These are phyloP conservation scores for Eristalis tenax DNA, from an alignment of 2,888 invertebrate genomes.

Conservation along the genomic window DNA sequence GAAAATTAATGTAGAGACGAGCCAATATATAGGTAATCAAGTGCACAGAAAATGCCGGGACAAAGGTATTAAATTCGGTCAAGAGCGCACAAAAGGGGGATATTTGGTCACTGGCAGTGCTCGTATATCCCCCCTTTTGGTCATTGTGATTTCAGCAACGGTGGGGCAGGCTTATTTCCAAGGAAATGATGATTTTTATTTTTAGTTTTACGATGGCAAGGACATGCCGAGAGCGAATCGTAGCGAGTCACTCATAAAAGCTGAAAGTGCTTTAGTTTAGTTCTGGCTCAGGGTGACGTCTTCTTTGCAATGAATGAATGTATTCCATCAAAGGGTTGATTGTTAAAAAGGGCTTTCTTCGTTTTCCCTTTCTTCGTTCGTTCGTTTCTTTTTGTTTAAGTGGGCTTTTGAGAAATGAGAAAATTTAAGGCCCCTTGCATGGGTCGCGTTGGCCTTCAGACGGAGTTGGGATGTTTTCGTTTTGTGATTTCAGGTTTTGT, in stretches of 20 bases:
- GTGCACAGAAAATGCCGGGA: not conserved
- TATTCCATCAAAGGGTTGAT: not conserved
- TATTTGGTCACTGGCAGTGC: not conserved
- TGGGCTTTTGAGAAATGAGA: not conserved
- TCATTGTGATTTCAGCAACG: not conserved
- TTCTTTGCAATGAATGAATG: not conserved
- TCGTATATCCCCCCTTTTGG: not conserved
- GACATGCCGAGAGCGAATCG: not conserved
- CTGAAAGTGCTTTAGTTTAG: not conserved
- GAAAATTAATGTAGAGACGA: not conserved
- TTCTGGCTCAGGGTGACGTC: not conserved
- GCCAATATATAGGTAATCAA: slow-evolving; percentile 5
- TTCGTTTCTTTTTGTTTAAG: not conserved
- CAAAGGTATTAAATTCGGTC: slow-evolving; percentile 27
- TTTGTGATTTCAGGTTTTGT: not conserved
- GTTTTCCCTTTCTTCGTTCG: not conserved
- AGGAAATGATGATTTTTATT: slow-evolving; percentile 9
- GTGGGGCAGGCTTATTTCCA: not conserved
- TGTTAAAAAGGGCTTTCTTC: not conserved
- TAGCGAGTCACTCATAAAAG: slow-evolving; percentile 2
- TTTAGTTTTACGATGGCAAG: slow-evolving; percentile 3
- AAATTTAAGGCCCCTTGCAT: not conserved
- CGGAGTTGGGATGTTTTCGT: not conserved
- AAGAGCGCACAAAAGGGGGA: not conserved
- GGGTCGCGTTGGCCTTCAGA: not conserved